These are phyloP conservation scores for Psittacula derbiana DNA, from an alignment of 2,797 vertebrate genomes.

Conservation along the genomic window DNA sequence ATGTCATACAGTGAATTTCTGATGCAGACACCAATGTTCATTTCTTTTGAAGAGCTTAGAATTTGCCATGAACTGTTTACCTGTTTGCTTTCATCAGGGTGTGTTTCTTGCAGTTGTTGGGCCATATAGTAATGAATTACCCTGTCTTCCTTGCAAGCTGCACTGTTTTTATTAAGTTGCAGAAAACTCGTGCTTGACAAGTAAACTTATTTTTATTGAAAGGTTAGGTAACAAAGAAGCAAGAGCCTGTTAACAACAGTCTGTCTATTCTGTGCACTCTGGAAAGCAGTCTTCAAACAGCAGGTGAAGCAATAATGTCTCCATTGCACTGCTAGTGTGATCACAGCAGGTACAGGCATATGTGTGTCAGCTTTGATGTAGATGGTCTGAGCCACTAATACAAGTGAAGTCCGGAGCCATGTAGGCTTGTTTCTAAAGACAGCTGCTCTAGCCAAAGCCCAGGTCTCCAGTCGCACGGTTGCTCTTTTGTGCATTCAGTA, in stretches of 20 bases:
- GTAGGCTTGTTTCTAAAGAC: neutral
- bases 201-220: neutral
- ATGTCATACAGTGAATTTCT: neutral
- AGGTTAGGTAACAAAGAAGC: neutral
- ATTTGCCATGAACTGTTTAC: neutral
- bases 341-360: neutral
- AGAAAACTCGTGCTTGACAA: neutral
- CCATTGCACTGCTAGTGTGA: neutral
- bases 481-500: fast-evolving
- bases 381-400: neutral
- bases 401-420: neutral
- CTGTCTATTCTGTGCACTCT: neutral
- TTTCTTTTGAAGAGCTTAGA: neutral
- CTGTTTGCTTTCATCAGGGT: neutral
- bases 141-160: neutral
- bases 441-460: neutral
- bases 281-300: neutral
- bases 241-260: neutral
- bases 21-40: neutral
- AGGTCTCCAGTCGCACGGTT: neutral
- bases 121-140: neutral
- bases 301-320: neutral
- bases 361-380: neutral
- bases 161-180: neutral
- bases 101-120: neutral